phyloP scores from a whole-genome alignment of 64 coral and sea anemone species.

The Montipora cactus region DNA sequence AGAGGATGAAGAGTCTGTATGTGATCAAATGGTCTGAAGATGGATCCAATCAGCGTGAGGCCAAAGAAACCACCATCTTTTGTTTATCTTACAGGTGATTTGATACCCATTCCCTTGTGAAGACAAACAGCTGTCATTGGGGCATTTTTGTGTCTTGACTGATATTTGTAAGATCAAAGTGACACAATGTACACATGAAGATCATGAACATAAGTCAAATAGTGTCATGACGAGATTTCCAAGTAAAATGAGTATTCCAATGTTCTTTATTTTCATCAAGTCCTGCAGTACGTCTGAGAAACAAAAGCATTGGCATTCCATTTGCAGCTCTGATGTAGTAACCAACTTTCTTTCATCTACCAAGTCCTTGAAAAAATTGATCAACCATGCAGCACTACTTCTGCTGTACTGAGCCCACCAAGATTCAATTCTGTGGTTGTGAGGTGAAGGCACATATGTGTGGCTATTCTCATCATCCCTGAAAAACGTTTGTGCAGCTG shows the following conservation, averaged over 20 bases:
- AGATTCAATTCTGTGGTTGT: constrained; percentile 34
- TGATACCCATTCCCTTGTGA: too few species aligned
- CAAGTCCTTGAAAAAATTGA: constrained; percentile 43
- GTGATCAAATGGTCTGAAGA: too few species aligned
- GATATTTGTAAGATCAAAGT: too few species aligned
- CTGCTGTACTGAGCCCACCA: constrained; percentile 23
- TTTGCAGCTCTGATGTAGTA: constrained; percentile 2
- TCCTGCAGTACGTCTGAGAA: constrained; percentile 8
- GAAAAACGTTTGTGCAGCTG: background rate
- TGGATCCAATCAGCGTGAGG: too few species aligned
- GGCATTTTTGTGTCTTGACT: too few species aligned
- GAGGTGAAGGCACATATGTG: constrained; percentile 21
- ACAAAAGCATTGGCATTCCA: constrained; percentile 31
- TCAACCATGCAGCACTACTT: constrained; percentile 31
- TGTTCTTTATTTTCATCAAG: constrained; percentile 4
- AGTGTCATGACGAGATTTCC: constrained; percentile 38
- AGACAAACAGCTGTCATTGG: too few species aligned
- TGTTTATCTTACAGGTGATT: too few species aligned
- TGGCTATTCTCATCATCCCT: constrained; percentile 2
- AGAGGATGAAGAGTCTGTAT: too few species aligned
- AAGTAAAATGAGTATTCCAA: constrained; percentile 17
- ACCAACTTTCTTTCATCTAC: constrained; percentile 4
- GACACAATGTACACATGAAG: too few species aligned
- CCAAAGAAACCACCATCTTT: too few species aligned
- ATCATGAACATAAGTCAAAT: background rate